Base-by-base conservation (phyloP, 2,888 invertebrate genomes). In the Dysmachus trigonus region DNA sequence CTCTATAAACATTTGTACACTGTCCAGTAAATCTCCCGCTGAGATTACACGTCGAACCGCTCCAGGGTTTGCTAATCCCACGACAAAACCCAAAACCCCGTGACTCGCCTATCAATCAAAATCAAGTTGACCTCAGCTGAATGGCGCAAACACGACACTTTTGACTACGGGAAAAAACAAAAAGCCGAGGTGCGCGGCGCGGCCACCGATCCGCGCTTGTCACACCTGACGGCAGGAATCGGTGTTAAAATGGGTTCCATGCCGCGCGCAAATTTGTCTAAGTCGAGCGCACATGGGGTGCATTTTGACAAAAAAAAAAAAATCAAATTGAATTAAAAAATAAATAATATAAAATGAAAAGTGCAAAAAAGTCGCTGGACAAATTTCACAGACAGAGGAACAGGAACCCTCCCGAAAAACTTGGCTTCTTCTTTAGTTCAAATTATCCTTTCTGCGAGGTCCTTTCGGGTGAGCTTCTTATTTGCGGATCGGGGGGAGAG, bases 251-350 rank as follows among this genome's bases (percentile, higher is more conserved):
- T 79, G 51, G 51, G 79, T 31, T 72, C 85, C 86, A 85, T 81
- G 86, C 86, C 85, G 86, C 47, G 86, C 71, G 53, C 83, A 86
- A 86, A 85, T 86, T 86, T 85, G 85, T 85, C 73, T 81, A 85
- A 53, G 79, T 72, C 85, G 51, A 51, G 79, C 79, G 18, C 10
- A 79, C 41, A 30, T 35, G 15, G 35, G 38, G 33, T 35, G 22
- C 38, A 47, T 47, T 47, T 30, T 18, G 6, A 35, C 10, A 35
- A n/a, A 4, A 47, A n/a, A n/a, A 47, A 47, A n/a, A 15, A 18
- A n/a, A 33, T 13, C 15, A 27, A n/a, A n/a, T n/a, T 18, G 30
- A 6, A 31, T 38, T 38, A 10, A 41, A 41, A 41, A 31, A 2
- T 31, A 31, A 41, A 41, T 15, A 41, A 41, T n/a, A 3, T 74